phyloP scores from a whole-genome alignment of 2,113 vertebrate species.

The Leptobrachium ailaonicum region DNA sequence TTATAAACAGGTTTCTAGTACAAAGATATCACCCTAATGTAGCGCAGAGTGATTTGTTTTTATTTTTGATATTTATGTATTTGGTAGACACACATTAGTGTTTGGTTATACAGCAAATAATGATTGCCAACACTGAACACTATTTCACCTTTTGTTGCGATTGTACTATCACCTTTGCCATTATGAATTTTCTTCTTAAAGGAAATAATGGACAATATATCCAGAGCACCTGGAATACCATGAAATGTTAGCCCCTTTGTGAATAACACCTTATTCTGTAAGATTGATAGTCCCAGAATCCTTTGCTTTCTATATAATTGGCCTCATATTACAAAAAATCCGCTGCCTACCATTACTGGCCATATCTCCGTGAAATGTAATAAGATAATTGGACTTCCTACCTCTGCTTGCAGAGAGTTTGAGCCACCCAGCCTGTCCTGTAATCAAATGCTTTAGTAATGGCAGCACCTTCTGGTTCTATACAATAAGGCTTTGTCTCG shows the following conservation, averaged over 20 bases:
- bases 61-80: too few relatives aligned
- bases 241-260: not conserved
- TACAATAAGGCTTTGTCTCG: constrained; percentile 39
- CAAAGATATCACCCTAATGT: too few relatives aligned
- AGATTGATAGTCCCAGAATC: not conserved
- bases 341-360: constrained; percentile 4
- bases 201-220: too few relatives aligned
- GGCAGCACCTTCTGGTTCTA: constrained; percentile 1
- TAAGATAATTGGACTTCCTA: constrained; percentile 32
- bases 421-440: not conserved
- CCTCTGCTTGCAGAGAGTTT: constrained; percentile 15
- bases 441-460: constrained; percentile 11
- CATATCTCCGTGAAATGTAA: constrained; percentile 27
- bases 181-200: too few relatives aligned
- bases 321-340: constrained; percentile 18
- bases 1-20: too few relatives aligned
- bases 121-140: too few relatives aligned
- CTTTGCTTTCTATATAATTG: constrained; percentile 23
- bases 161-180: too few relatives aligned
- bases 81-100: too few relatives aligned
- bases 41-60: too few relatives aligned
- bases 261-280: not conserved
- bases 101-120: too few relatives aligned
- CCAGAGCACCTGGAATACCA: too few relatives aligned
- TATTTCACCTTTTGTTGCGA: too few relatives aligned